phyloP scores from a whole-genome alignment of 1,140 invertebrate species.

The Pseudachorutes palmiensis region DNA sequence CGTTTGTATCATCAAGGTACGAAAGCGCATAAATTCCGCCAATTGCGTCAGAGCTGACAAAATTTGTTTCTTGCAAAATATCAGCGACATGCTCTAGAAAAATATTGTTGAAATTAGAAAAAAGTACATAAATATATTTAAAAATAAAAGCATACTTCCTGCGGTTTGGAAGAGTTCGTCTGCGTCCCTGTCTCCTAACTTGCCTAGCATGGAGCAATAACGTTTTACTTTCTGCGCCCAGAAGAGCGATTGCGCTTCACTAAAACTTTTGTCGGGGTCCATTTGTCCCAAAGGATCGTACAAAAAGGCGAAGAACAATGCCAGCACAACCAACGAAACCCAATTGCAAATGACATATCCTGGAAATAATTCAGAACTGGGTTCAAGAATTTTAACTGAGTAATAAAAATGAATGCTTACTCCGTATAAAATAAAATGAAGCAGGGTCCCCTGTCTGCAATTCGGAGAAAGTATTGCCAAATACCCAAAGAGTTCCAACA shows the following conservation, averaged over 20 bases:
- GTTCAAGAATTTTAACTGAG: background rate
- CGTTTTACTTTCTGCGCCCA: conserved; percentile 39
- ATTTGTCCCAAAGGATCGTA: conserved; percentile 63
- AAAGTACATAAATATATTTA: conserved; percentile 5
- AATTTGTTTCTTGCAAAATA: conserved; percentile 54
- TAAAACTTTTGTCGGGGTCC: conserved; percentile 36
- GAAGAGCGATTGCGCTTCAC: conserved; percentile 8
- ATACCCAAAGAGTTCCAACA: conserved; percentile 72
- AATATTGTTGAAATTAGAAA: background rate
- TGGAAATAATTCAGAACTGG: conserved; percentile 38
- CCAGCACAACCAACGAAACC: conserved; percentile 59
- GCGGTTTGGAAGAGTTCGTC: conserved; percentile 68
- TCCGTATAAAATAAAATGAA: conserved; percentile 25
- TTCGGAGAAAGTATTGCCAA: conserved; percentile 41
- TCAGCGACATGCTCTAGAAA: background rate
- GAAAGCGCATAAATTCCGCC: conserved; percentile 71
- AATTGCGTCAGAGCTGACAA: conserved; percentile 78
- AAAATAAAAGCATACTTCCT: conserved; percentile 52
- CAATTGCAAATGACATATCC: conserved; percentile 71
- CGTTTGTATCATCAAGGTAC: background rate
- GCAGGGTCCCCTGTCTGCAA: conserved; percentile 16
- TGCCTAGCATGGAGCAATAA: conserved; percentile 71
- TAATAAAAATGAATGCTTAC: conserved; percentile 16
- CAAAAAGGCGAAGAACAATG: conserved; percentile 63
- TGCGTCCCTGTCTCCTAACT: too few relatives aligned